phyloP scores from a whole-genome alignment of 2,888 invertebrate species.

The Macrophya alboannulata region DNA sequence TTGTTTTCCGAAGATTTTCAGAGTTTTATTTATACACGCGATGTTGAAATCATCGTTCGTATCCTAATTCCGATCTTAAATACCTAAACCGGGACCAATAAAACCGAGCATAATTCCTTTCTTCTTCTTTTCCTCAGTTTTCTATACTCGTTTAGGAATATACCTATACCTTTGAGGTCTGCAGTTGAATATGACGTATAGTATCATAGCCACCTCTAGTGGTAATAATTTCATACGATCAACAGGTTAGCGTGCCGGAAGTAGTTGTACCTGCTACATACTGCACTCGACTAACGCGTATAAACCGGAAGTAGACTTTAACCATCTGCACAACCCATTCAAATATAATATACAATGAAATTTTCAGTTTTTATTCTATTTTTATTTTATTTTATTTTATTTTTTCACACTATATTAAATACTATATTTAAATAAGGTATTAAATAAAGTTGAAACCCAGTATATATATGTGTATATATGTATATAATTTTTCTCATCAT shows the following conservation, averaged over 20 bases:
- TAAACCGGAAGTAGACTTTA: conserved; percentile 74
- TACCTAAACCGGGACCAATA: background rate
- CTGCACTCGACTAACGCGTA: conserved; percentile 61
- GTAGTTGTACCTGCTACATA: background rate
- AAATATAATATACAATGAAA: conserved; percentile 4
- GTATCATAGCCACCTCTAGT: background rate
- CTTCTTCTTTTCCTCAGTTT: background rate
- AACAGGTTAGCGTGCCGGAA: conserved; percentile 79
- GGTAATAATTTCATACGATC: conserved; percentile 60
- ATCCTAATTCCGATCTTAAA: conserved; percentile 8
- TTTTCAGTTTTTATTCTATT: background rate
- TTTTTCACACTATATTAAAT: background rate
- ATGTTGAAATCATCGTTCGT: background rate
- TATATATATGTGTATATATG: no score
- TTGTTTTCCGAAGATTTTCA: no score
- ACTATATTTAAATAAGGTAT: background rate
- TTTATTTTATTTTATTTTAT: background rate
- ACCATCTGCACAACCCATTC: conserved; percentile 60
- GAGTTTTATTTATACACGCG: background rate
- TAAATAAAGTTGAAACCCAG: background rate
- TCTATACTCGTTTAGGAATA: background rate
- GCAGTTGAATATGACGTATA: conserved; percentile 11
- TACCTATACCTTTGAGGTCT: background rate
- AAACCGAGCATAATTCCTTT: background rate
- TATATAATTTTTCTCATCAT: background rate